phyloP scores from a whole-genome alignment of 2,797 vertebrate species.

The Craterocephalus amniculus region DNA sequence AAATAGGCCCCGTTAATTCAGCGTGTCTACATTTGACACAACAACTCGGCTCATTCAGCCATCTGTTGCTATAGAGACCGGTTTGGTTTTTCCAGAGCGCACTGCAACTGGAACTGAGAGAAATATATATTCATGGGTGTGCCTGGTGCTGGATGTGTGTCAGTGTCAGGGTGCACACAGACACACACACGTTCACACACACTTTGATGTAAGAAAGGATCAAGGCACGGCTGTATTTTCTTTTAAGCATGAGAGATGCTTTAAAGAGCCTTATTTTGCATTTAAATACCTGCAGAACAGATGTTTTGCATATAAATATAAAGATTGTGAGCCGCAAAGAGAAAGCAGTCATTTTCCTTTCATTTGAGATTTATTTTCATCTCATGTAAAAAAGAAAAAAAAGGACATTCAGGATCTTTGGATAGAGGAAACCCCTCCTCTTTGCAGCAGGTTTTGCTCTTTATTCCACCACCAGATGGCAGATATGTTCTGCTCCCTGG shows the following conservation, averaged over 20 bases:
- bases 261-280: slow-evolving; percentile 57
- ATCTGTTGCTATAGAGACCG: slow-evolving; percentile 80
- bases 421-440: slow-evolving; percentile 52
- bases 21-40: slow-evolving; percentile 51
- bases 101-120: slow-evolving; percentile 59
- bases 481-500: slow-evolving; percentile 19
- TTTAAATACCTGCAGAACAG: slow-evolving; percentile 55
- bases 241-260: slow-evolving; percentile 45
- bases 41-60: slow-evolving; percentile 57
- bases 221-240: slow-evolving; percentile 32
- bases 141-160: slow-evolving; percentile 32
- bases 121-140: slow-evolving; percentile 68
- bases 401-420: slow-evolving; percentile 64
- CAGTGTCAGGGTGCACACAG: neutral
- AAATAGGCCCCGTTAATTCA: slow-evolving; percentile 55
- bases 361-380: slow-evolving; percentile 43
- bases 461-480: slow-evolving; percentile 61
- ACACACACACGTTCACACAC: slow-evolving; percentile 3
- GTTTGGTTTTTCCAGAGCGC: slow-evolving; percentile 60
- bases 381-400: slow-evolving; percentile 31
- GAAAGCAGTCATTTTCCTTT: slow-evolving; percentile 41
- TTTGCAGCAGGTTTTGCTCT: slow-evolving; percentile 52
- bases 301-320: slow-evolving; percentile 52
- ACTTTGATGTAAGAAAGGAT: slow-evolving; percentile 64
- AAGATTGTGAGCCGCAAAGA: slow-evolving; percentile 57